Base-by-base conservation (phyloP, 2,888 invertebrate genomes). In the Villa cingulata region DNA sequence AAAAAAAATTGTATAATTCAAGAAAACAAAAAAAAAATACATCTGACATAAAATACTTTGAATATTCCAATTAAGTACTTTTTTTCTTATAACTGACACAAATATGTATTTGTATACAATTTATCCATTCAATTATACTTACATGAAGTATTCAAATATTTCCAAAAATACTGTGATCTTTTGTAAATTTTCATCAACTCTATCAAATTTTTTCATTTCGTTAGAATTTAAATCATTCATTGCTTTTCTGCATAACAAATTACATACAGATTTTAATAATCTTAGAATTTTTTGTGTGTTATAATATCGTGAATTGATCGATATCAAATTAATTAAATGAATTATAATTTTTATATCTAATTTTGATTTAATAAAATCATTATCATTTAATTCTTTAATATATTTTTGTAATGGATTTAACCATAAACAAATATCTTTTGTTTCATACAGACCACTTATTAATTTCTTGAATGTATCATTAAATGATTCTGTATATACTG, bases 291-390 rank as follows among this genome's bases (percentile, higher is more conserved):
- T 64, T 39, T 76, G 75, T 43, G 71, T 74, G 60, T 84, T 80
- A 63, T 81, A 90, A 62, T 84, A 83, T 58, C 76, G 74, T 0
- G 89, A 90, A 63, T 85, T 83, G 3, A 83, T 81, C 92, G 94
- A 95, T 40, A 90, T 71, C 27, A 94, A 70, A 46, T 88, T 88
- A n/a, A 91, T 74, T 48, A 81, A 79, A 60, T 94, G 91, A 56
- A 92, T 72, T 68, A 92, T 71, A 0, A 83, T 81, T 41, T 78
- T 74, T 14, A 87, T 72, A 32, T 76, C 64, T 7, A 62, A 56
- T 51, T 73, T 73, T 0, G 79, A 67, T 52, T 86, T 84, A 17
- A 73, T 65, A 58, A 89, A 84, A 51, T 85, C 83, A 0, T 75
- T 74, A 41, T 74, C 77, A 60, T 88, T 86, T 52, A 90, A 77